phyloP scores from a whole-genome alignment of 2,113 vertebrate genomes.

The Takifugu flavidus region DNA sequence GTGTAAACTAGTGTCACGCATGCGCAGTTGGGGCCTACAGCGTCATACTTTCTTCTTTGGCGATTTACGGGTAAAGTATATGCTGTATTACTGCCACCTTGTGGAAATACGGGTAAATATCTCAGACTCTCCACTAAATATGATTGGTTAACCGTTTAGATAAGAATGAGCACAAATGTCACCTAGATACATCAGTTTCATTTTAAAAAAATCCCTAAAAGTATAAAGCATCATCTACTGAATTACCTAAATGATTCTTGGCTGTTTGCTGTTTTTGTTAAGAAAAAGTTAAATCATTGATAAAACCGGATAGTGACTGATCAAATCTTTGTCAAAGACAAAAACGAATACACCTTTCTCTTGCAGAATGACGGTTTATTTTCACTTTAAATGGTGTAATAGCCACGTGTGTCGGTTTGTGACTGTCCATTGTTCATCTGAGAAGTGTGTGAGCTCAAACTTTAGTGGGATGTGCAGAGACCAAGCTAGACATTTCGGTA shows the following conservation, averaged over 20 bases:
- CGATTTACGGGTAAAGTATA: not conserved
- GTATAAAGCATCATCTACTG: too few relatives aligned
- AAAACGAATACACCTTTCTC: slow-evolving; percentile 29
- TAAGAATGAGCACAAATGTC: too few relatives aligned
- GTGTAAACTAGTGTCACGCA: slow-evolving; percentile 32
- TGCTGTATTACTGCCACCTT: not conserved
- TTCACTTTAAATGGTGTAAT: slow-evolving; percentile 86
- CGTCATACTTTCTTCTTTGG: slow-evolving; percentile 10
- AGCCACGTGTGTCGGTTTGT: slow-evolving; percentile 63
- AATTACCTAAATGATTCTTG: too few relatives aligned
- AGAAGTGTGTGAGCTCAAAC: slow-evolving; percentile 45
- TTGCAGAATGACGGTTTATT: slow-evolving; percentile 93
- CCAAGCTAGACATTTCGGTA: slow-evolving; percentile 75
- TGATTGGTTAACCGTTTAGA: too few relatives aligned
- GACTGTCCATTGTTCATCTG: slow-evolving; percentile 48
- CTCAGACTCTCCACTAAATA: too few relatives aligned
- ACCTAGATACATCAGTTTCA: too few relatives aligned
- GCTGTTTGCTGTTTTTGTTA: too few relatives aligned
- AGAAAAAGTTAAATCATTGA: not conserved
- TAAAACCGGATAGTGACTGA: not conserved
- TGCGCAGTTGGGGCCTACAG: slow-evolving; percentile 1
- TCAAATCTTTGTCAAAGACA: not conserved
- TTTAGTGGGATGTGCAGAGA: slow-evolving; percentile 61
- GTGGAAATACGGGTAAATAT: not conserved
- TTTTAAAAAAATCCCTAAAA: too few relatives aligned